Conservation (phyloP, 2,797 vertebrate genomes). For the Syngnathus acus region DNA sequence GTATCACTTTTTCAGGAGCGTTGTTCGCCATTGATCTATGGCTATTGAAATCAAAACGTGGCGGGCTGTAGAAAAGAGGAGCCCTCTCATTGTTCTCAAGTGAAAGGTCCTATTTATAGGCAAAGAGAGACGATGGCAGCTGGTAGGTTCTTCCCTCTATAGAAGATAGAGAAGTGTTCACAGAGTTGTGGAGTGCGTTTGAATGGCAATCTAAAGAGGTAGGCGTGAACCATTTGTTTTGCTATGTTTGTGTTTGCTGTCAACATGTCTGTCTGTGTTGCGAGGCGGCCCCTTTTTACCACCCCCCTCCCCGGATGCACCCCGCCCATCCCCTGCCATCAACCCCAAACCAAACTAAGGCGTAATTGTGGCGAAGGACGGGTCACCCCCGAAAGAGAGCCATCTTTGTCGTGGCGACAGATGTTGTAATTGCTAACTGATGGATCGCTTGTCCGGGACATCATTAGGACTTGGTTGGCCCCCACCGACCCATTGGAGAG, state of each 20-base stretch:
- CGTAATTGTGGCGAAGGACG: slow-evolving; percentile 65
- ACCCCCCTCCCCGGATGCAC: slow-evolving; percentile 18
- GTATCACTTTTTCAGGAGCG: slow-evolving; percentile 60
- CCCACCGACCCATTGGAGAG: slow-evolving; percentile 23
- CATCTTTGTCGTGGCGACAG: slow-evolving; percentile 69
- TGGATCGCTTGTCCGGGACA: slow-evolving; percentile 71
- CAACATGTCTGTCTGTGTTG: slow-evolving; percentile 78
- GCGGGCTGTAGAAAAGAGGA: slow-evolving; percentile 64
- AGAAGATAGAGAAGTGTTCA: slow-evolving; percentile 75
- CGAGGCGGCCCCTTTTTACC: slow-evolving; percentile 65
- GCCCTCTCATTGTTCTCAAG: slow-evolving; percentile 69
- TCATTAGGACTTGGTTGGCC: slow-evolving; percentile 66
- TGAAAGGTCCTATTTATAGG: slow-evolving; percentile 75
- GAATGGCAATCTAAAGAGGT: slow-evolving; percentile 82
- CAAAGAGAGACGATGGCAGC: slow-evolving; percentile 72
- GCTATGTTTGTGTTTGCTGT: slow-evolving; percentile 83
- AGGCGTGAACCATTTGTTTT: slow-evolving; percentile 82
- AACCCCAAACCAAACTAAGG: slow-evolving; percentile 39
- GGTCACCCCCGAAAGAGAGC: slow-evolving; percentile 43
- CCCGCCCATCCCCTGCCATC: slow-evolving; percentile 17
- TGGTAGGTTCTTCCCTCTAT: slow-evolving; percentile 77
- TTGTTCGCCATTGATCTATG: slow-evolving; percentile 67
- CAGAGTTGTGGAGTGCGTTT: slow-evolving; percentile 75
- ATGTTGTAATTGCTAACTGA: slow-evolving; percentile 84
- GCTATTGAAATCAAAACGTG: slow-evolving; percentile 66